phyloP scores from a whole-genome alignment of 2,113 vertebrate genomes.

The Maccullochella peelii region DNA sequence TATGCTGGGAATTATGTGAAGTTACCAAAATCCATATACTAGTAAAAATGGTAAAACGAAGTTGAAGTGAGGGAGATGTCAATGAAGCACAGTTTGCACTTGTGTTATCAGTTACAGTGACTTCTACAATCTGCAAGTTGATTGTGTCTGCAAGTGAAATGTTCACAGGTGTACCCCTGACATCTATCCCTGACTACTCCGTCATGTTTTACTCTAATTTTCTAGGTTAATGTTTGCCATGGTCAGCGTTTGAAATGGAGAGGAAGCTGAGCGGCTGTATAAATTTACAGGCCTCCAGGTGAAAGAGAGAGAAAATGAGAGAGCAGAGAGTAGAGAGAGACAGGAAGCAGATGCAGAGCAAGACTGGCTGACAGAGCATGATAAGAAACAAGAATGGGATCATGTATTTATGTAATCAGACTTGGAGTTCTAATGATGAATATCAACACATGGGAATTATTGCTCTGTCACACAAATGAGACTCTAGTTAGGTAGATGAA shows the following conservation, averaged over 20 bases:
- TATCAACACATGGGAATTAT: constrained; percentile 37
- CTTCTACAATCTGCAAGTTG: background rate
- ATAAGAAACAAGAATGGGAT: constrained; percentile 29
- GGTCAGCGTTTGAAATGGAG: constrained; percentile 40
- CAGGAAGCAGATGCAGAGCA: constrained; percentile 11
- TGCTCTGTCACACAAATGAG: constrained; percentile 21
- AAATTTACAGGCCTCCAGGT: constrained; percentile 47
- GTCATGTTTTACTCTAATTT: constrained; percentile 30
- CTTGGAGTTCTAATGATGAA: constrained; percentile 32
- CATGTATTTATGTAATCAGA: constrained; percentile 39
- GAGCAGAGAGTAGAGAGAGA: background rate
- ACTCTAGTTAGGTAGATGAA: background rate
- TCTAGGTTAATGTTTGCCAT: background rate
- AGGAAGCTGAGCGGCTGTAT: constrained; percentile 31
- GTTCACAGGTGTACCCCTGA: background rate
- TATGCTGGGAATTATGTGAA: background rate
- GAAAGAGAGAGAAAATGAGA: constrained; percentile 15
- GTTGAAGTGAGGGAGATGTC: background rate
- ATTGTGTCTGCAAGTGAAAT: constrained; percentile 10
- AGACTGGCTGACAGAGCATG: constrained; percentile 21
- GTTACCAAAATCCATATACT: background rate
- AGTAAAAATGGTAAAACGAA: background rate
- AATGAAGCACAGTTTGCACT: too few species aligned
- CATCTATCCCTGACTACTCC: background rate
- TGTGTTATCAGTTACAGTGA: background rate